Base-by-base conservation (phyloP, 2,113 vertebrate genomes). In the Cheirogaleus medius region DNA sequence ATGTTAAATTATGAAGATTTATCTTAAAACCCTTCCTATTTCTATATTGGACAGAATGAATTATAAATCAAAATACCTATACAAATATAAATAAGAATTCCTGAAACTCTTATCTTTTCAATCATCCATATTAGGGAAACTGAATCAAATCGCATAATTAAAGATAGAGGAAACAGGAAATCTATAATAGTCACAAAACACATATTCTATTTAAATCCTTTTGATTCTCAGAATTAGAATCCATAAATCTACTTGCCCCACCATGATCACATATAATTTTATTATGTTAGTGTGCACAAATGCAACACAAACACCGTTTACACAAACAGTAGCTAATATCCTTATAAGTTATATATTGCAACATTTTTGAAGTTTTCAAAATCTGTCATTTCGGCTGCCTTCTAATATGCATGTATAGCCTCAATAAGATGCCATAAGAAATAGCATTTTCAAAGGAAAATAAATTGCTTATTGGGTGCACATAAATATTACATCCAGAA, bases 361-460 rank as follows among this genome's bases (percentile, higher is more conserved):
- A 94, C 10, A 74, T 71, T 93, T 93, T 32, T 66, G 5, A 58
- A 39, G 11, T 76, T 93, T 56, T 25, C 56, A 44, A 92, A 96
- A 83, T 58, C 10, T 10, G 37, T 69, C 56, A 29, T 91, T 88
- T 87, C 3, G 37, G 18, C 81, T 76, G 15, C 4, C 6, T 60
- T 4, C 42, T 78, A 37, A 34, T 42, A 14, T 86, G 18, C 25
- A 66, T 17, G 23, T 8, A 60, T 7, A 90, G 7, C 34, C 27
- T 71, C 10, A 82, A 47, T n/a, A 94, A 69, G 29, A 76, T 76
- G 18, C 5, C 56, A 71, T 21, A n/a, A 29, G 39, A 98, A 90
- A 91, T 8, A 56, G 8, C 63, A 94, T 90, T 94, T 98, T 49
- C 47, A 97, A 96, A 91, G 25, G 32, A 92, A 97, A 98, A 93